Conservation (phyloP, 2,888 invertebrate genomes). For the Philonicus albiceps region DNA sequence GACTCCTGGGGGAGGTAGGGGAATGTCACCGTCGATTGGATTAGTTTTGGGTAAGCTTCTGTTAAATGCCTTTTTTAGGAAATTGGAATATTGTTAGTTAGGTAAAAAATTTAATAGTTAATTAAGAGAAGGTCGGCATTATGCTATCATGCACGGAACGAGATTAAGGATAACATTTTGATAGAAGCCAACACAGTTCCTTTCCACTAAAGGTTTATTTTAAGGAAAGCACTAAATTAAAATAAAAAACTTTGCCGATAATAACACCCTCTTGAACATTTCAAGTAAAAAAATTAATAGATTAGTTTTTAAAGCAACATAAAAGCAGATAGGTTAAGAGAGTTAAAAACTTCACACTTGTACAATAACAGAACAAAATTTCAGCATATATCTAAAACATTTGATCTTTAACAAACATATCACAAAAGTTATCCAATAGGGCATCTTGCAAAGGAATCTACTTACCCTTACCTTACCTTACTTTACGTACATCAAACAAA, state of each 20-base stretch:
- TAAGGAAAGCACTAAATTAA: not conserved
- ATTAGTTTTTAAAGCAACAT: too few relatives aligned
- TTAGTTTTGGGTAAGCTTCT: not conserved
- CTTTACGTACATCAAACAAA: too few relatives aligned
- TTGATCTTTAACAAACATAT: too few relatives aligned
- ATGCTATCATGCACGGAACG: not conserved
- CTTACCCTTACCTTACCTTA: too few relatives aligned
- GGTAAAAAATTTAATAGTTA: not conserved
- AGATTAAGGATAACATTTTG: not conserved
- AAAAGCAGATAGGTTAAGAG: too few relatives aligned
- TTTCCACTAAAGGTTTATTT: not conserved
- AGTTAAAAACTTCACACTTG: too few relatives aligned
- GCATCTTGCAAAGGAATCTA: too few relatives aligned
- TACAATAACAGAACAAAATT: too few relatives aligned
- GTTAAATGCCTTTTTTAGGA: not conserved
- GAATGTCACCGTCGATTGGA: not conserved
- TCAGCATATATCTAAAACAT: too few relatives aligned
- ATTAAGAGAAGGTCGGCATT: not conserved
- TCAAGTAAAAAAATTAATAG: too few relatives aligned
- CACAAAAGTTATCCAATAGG: too few relatives aligned
- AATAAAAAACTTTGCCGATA: not conserved
- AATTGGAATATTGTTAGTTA: not conserved
- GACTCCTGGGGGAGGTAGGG: not conserved
- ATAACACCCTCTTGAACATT: too few relatives aligned
- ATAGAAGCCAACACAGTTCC: not conserved